Base-by-base conservation (phyloP, 2,113 vertebrate species). In the Oophaga pumilio region DNA sequence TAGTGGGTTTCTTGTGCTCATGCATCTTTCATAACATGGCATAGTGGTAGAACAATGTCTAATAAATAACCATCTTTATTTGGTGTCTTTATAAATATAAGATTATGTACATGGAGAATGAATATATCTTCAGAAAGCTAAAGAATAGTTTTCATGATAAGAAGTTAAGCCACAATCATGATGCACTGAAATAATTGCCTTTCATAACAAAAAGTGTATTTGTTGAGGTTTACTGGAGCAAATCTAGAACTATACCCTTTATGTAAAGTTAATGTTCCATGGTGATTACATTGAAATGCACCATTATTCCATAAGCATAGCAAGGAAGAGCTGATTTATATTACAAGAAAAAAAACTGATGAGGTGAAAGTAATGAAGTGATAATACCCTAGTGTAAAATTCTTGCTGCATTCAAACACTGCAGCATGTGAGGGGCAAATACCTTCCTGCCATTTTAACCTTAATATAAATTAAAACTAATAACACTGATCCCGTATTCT, bases 301-400 rank as follows among this genome's bases (percentile, higher is more conserved):
- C 26, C 71, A 66, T 53, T 66, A 66, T 49, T 77, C 13, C 43
- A 83, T 84, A 78, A 62, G 76, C 82, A 89, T 78, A 79, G 89
- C 24, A 28, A 73, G 26, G 28, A 81, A 24, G 71, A 82, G 68
- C 59, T 91, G 87, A 89, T 91, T 89, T 90, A 84, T 13, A 86
- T 43, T 18, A 76, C 17, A n/a, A 74, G 28, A 77, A 28, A 49
- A 82, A 79, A 88, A 76, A 76, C 50, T 26, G 49, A 73, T 82
- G 4, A 33, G 79, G 20, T 56, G 28, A 49, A 86, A 57, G 62
- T 50, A 86, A 82, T 86, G 88, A 56, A 76, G 80, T 74, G 62
- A n/a, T 57, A 89, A 69, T 73, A 53, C 56, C 79, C 20, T 89
- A 10, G 59, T 84, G 60, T 83, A 74, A 78, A 59, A 83, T 59